Base-by-base conservation (phyloP, 2,888 invertebrate genomes). In the Blera fallax region DNA sequence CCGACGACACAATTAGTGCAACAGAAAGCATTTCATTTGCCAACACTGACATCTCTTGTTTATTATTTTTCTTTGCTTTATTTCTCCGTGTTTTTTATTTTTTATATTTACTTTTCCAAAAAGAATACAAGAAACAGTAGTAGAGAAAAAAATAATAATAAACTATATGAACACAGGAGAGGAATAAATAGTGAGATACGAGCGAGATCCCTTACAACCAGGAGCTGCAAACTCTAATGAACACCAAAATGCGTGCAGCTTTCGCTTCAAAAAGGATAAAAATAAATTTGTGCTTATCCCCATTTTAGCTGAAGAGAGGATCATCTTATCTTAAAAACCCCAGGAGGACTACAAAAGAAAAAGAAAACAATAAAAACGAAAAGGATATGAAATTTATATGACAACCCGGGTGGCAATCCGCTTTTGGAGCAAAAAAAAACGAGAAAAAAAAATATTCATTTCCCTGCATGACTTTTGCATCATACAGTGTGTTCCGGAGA, bases 351-450 rank as follows among this genome's bases (percentile, higher is more conserved):
- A 29, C 56, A 45, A 24, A 43, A 60, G 34, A 54, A 43, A 16
- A 54, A 40, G 27, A 43, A 7, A 80, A 74, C 29, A 74, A 60
- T 27, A 40, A 32, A 60, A 45, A 34, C 21, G 18, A 48, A 76
- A 32, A 24, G 48, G 58, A 64, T 70, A 82, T 82, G 56, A 70
- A 82, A 70, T 69, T 82, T 82, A 76, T 76, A 82, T 70, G 50
- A 70, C 24, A 37, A 48, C 60, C 64, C 37, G 69, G 62, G 40
- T 24, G 60, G 24, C 24, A 48, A 37, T 37, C 65, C 50, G 32
- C 37, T 60, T 58, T 77, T 50, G 14, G 40, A 77, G 58, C 50
- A 37, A 37, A 32, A 70, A 77, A 69, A 72, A 56, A 43, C n/a
- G n/a, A n/a, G n/a, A n/a, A n/a, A n/a, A n/a, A 74, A 74, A 64